Conservation (phyloP, 2,888 invertebrate genomes). For the Lasioglossum malachurum region DNA sequence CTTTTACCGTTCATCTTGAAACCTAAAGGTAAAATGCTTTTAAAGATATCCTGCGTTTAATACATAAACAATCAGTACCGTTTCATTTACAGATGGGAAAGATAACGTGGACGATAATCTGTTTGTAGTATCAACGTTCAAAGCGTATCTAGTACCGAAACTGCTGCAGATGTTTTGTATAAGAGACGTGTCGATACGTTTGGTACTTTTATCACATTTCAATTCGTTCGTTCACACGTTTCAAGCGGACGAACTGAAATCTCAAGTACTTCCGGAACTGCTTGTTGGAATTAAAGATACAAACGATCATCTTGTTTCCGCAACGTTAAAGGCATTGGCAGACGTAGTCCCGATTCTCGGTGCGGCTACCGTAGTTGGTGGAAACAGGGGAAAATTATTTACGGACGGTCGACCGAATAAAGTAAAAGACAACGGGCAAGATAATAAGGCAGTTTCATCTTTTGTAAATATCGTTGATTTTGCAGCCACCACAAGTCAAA, state of each 20-base stretch:
- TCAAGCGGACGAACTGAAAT: constrained; percentile 90
- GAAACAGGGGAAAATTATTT: constrained; percentile 91
- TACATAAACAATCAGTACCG: neutral
- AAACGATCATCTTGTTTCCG: constrained; percentile 92
- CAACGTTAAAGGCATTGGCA: constrained; percentile 92
- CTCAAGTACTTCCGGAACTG: constrained; percentile 94
- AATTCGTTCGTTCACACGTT: constrained; percentile 91
- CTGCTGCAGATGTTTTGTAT: constrained; percentile 93
- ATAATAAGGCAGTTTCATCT: constrained; percentile 27
- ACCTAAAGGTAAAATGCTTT: constrained; percentile 87
- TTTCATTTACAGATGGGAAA: constrained; percentile 71
- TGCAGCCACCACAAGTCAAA: constrained; percentile 53
- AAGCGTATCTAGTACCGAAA: constrained; percentile 91
- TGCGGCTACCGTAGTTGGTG: constrained; percentile 94
- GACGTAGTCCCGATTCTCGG: constrained; percentile 94
- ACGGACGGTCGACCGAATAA: constrained; percentile 93
- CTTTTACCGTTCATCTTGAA: constrained; percentile 90
- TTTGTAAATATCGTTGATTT: constrained; percentile 47
- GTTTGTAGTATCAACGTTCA: constrained; percentile 90
- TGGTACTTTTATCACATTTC: constrained; percentile 92
- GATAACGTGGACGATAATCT: constrained; percentile 86
- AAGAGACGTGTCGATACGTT: constrained; percentile 93
- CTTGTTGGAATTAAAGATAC: constrained; percentile 95
- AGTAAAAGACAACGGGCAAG: constrained; percentile 53
- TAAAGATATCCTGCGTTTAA: constrained; percentile 7